Base-by-base conservation (phyloP, 1,140 invertebrate genomes). In the Thaumatotibia leucotreta region DNA sequence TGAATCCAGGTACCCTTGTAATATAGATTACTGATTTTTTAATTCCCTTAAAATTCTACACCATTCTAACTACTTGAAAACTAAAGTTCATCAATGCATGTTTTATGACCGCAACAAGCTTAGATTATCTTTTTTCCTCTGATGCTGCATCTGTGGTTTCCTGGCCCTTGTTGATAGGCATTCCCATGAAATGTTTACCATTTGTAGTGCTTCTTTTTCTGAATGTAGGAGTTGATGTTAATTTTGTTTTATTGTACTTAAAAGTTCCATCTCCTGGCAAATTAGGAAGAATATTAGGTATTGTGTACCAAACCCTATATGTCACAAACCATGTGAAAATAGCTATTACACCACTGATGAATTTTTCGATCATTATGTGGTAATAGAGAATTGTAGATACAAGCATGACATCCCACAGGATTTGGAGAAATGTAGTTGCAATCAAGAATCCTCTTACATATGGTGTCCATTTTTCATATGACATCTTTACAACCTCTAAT, bases 361-460 rank as follows among this genome's bases (percentile, higher is more conserved):
- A 95, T 87, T 99, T 99, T 84, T 99, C 97, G 24, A 98, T 94
- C 95, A 99, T 97, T 35, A 95, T 96, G 85, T 99, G 98, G 92
- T 98, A 99, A 88, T 98, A 98, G 0, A 99, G 89, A 82, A 98
- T 94, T 1, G 97, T 98, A n/a, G 94, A 95, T 0, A 97, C 92
- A 17, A 99, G 89, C 97, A 99, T 98, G 0, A 98, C 92, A 91
- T 99, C 98, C 97, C 98, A 99, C 2, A 99, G 78, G 8, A 99
- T 72, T 76, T 95, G 94, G 32, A 99, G 92, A 0, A 95, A 52
- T 0, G 97, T 95, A 88, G 99, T 95, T 0, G 88, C 88, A 68
- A 98, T 94, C 65, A 99, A 95, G 24, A 96, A 86, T 4, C 91
- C 92, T 78, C 97, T 94, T 5, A 99, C 94, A 81, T 95, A 96